Base-by-base conservation (phyloP, 92 coral and sea anemone genomes). In the Paragorgia papillata region DNA sequence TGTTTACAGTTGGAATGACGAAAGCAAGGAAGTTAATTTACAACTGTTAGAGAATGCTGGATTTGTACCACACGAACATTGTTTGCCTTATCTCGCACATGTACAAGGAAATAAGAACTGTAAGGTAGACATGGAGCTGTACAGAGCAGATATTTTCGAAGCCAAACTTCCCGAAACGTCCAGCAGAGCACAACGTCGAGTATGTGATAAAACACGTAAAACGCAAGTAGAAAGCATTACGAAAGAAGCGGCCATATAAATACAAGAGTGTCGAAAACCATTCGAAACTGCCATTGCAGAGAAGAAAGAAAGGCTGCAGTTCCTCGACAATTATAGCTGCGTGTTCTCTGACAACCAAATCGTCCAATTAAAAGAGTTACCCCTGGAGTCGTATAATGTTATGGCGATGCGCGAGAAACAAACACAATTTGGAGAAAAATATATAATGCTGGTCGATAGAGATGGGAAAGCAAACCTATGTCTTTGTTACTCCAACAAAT, bases 91-190 rank as follows among this genome's bases (percentile, higher is more conserved):
- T n/a, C n/a, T n/a, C n/a, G n/a, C n/a, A n/a, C 78, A 51, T 19
- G 69, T 80, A 0, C 17, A 59, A 57, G 73, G 79, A 59, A 82
- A 30, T 31, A 73, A 60, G 17, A 79, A 31, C 39, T 51, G 77
- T 43, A 82, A 82, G 62, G 82, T 75, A 41, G 86, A 82, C 75
- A 40, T 82, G 69, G 82, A 82, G 33, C 37, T 75, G 35, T n/a
- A 8, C 24, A n/a, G 67, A 21, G 69, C 39, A 10, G 86, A 71
- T 12, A 40, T 15, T 0, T 29, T 80, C 8, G 59, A 56, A 0
- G 80, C 71, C 44, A 60, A 81, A 70, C n/a, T 80, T 29, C 84
- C 84, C n/a, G 54, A 10, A 26, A 30, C 70, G 20, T n/a, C n/a
- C n/a, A n/a, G n/a, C n/a, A n/a, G n/a, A n/a, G n/a, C n/a, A n/a